Evolutionary conservation across 1,140 invertebrate genomes (phyloP), one percentile per base, ranked within the genome.

Genomic region (Trachymyrmex cornetzi): DNA sequence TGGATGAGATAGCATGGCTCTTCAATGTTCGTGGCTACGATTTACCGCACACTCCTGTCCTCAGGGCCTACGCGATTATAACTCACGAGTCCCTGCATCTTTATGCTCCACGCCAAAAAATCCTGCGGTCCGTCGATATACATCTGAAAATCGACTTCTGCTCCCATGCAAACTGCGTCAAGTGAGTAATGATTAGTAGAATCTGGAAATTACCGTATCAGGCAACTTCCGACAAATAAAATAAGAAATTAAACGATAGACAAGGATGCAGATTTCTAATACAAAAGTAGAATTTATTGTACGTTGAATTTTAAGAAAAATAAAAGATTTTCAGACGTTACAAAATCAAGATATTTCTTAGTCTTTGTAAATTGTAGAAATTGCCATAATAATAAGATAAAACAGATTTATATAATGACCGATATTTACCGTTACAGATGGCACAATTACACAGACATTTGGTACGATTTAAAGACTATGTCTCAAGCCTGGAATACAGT

Each of bases 21-120:
- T 96, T 99, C 22, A 99, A 99, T 94, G 97, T 99, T n/a, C 96
- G 99, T 9, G 99, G 99, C 5, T 96, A 97, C 72, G 99, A 99
- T 94, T 96, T 99, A 85, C 97, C 98, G 0, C 98, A 97, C 92
- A 98, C 97, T 38, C 99, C 99, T 0, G 97, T 99, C 19, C 96
- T 98, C 75, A 96, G 97, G 90, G 96, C 98, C 0, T 99, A 98
- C 93, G 96, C 97, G 3, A 96, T 99, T 38, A 92, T 99, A 1
- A 97, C 97, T 55, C 92, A 95, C 16, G 94, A 95, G 1, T 95
- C 96, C 5, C 93, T 98, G 14, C 95, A 96, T 77, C 95, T 98
- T 9, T 98, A 97, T 90, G 95, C 96, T 5, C 96, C 97, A 11
- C 94, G 94, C 4, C 94, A 94, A 1, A 97, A 97, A 92, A 94